Base-by-base conservation (phyloP, 2,113 vertebrate species). In the Tetrao urogallus region DNA sequence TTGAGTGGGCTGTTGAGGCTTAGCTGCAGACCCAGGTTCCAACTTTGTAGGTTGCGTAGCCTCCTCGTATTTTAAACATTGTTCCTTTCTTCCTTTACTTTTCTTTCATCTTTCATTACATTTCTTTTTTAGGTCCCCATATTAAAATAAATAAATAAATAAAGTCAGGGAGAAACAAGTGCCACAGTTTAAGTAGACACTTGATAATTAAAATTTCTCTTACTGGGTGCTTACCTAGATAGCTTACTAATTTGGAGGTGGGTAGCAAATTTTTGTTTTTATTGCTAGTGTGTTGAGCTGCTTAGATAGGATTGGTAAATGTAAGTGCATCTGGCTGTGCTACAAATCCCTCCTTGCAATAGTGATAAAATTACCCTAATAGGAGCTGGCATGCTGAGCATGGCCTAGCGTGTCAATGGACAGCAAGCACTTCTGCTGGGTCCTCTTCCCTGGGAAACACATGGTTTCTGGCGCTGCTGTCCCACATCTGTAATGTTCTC, bases 341-440 rank as follows among this genome's bases (percentile, higher is more conserved):
- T 79, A 72, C 3, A 15, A 32, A 38, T 71, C 22, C 24, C 48
- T 91, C 56, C 54, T 57, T 69, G 15, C 57, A n/a, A 77, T 66
- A 54, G 43, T 47, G 61, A 82, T 93, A 57, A 78, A 79, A 60
- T 82, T 87, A n/a, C 42, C 84, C 22, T 42, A 34, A 1, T 20
- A 30, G 56, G 13, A 36, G 1, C 32, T 94, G 47, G 14, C 52
- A 5, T 20, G 24, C 30, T 61, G 75, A 48, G 28, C n/a, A 66
- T 88, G 67, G 18, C 16, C 16, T 0, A 52, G 20, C 16, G 6
- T 85, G 34, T 61, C 19, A 34, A 18, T 45, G 47, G 9, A 73
- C 34, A n/a, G 58, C 3, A 64, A 5, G 13, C 0, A 0, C 10
- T 86, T 72, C 36, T 1, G 2, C 43, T 10, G 2, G 0, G 19